A percentile compares a stretch with the other conserved stretches of the same genome.
Evolutionary conservation across 2,888 invertebrate species (phyloP).

Genomic region (Drosophila lutescens): DNA sequence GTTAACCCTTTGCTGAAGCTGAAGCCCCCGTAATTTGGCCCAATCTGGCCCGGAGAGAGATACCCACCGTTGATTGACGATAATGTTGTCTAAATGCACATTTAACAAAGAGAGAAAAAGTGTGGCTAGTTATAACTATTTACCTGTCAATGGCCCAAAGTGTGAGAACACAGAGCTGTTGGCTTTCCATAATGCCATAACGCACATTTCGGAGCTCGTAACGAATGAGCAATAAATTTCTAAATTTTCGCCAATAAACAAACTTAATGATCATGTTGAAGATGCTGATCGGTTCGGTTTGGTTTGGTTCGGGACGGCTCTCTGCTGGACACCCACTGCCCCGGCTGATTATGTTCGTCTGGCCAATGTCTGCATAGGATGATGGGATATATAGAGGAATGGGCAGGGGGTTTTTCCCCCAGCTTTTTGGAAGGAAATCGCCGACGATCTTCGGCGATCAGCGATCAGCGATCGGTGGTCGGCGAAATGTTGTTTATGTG

Average conservation of each 20-base stretch:
- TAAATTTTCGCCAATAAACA: conserved; percentile 78
- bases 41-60: conserved; percentile 55
- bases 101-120: conserved; percentile 48
- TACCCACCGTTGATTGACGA: conserved; percentile 61
- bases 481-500: conserved; percentile 74
- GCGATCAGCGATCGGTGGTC: conserved; percentile 59
- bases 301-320: conserved; percentile 5
- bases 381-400: conserved; percentile 10
- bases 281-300: conserved; percentile 49
- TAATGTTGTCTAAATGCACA: conserved; percentile 71
- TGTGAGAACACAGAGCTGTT: conserved; percentile 63
- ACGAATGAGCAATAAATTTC: conserved; percentile 77
- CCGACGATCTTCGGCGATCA: conserved; percentile 35
- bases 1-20: conserved; percentile 14
- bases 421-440: conserved; percentile 48
- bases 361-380: conserved; percentile 65
- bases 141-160: conserved; percentile 64
- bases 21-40: conserved; percentile 50
- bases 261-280: conserved; percentile 71
- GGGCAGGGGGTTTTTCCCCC: not conserved
- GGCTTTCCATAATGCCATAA: conserved; percentile 48
- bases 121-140: conserved; percentile 51
- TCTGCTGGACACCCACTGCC: conserved; percentile 71
- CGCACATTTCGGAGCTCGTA: conserved; percentile 57
- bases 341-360: conserved; percentile 66